phyloP scores from a whole-genome alignment of 2,888 invertebrate genomes.

The Lymantria dispar region DNA sequence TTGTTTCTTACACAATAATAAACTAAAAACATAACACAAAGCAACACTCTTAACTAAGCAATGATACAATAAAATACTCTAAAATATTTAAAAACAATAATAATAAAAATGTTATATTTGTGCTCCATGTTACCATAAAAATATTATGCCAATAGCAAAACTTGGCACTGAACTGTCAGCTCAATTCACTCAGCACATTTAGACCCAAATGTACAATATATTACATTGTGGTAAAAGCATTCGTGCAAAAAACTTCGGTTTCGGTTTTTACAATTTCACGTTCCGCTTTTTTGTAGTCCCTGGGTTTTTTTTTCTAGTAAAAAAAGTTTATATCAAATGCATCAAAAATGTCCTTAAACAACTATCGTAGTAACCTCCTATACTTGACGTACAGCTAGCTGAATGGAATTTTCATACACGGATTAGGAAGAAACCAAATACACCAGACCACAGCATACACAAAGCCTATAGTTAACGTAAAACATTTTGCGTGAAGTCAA shows the following conservation, averaged over 20 bases:
- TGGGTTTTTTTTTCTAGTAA: conserved; percentile 77
- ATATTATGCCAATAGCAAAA: conserved; percentile 77
- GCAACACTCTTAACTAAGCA: conserved; percentile 79
- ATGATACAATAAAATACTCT: conserved; percentile 71
- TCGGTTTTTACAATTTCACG: conserved; percentile 76
- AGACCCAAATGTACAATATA: conserved; percentile 82
- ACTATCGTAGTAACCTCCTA: conserved; percentile 78
- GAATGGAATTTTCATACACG: conserved; percentile 70
- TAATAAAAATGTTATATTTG: conserved; percentile 47
- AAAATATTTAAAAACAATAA: conserved; percentile 71
- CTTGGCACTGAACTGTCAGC: conserved; percentile 76
- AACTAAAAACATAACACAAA: conserved; percentile 77
- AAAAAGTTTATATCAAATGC: conserved; percentile 83
- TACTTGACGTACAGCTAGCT: conserved; percentile 69
- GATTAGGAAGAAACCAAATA: conserved; percentile 73
- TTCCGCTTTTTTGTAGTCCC: conserved; percentile 59
- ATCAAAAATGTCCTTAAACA: conserved; percentile 82
- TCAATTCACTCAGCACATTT: conserved; percentile 80
- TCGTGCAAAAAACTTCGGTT: conserved; percentile 76
- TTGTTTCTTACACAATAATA: conserved; percentile 73
- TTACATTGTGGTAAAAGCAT: conserved; percentile 79
- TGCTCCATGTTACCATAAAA: conserved; percentile 59
- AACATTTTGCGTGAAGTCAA: conserved; percentile 70
- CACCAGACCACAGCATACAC: conserved; percentile 74
- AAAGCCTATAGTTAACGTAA: conserved; percentile 72